Percentiles rank a stretch among this genome's conserved stretches.
Conservation (phyloP, 2,888 invertebrate genomes). For the Thysanoteuthis rhombus region DNA sequence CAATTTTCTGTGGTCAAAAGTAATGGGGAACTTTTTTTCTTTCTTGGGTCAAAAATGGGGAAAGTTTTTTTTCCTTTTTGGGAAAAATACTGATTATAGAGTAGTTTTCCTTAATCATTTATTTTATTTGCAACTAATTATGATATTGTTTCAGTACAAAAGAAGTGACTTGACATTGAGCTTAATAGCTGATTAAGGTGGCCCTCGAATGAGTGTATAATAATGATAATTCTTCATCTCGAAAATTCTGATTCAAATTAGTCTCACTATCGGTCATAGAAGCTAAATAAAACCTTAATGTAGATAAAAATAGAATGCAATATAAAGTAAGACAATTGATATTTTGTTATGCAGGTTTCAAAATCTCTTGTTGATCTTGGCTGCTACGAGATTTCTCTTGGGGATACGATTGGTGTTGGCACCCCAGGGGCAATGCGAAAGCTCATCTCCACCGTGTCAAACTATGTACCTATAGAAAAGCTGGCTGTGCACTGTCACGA, state of each 20-base stretch:
- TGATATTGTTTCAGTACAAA: no score
- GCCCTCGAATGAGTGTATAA: background rate
- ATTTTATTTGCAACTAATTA: no score
- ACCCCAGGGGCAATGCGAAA: slow-evolving; percentile 74
- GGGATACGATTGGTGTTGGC: slow-evolving; percentile 97
- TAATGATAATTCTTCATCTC: no score
- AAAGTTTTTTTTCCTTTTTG: no score
- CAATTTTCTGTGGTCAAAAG: no score
- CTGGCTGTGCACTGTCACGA: slow-evolving; percentile 97
- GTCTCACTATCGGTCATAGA: background rate
- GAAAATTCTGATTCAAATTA: no score
- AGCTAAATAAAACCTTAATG: background rate
- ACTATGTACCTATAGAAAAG: slow-evolving; percentile 71
- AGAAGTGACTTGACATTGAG: no score
- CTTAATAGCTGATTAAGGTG: no score
- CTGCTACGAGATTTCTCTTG: slow-evolving; percentile 95
- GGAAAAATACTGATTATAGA: no score
- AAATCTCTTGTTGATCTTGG: slow-evolving; percentile 82
- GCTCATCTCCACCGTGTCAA: slow-evolving; percentile 81
- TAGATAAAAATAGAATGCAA: background rate
- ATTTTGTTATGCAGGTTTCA: slow-evolving; percentile 69
- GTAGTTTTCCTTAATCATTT: no score
- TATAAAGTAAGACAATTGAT: background rate
- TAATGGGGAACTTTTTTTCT: no score
- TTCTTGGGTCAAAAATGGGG: no score